Conservation (phyloP, 1,140 invertebrate genomes). For the Leptinotarsa undecemlineata region DNA sequence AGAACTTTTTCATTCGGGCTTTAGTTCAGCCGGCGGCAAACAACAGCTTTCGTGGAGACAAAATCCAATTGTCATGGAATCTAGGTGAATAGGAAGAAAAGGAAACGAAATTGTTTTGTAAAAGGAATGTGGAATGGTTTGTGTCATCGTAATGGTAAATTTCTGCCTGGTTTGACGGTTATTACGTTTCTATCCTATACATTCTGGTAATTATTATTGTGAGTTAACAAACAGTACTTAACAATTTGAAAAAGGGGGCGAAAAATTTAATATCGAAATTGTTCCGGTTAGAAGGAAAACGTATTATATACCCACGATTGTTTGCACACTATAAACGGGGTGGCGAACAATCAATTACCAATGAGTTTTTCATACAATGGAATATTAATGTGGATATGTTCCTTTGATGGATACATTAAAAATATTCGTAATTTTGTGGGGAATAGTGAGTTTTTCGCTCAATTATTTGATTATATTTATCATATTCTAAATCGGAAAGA, state of each 20-base stretch:
- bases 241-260: no score
- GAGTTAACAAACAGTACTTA: no score
- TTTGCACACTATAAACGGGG: not conserved
- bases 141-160: not conserved
- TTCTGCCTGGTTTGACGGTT: not conserved
- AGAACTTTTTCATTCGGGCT: not conserved
- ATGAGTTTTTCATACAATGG: no score
- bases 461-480: no score
- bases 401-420: no score
- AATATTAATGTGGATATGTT: no score
- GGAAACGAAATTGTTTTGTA: not conserved
- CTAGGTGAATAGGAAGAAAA: not conserved
- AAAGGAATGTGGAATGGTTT: not conserved
- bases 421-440: no score
- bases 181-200: no score
- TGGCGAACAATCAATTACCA: no score
- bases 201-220: no score
- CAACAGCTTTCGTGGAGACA: not conserved
- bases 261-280: not conserved
- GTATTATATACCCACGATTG: not conserved
- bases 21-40: not conserved
- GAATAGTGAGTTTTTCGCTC: no score
- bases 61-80: not conserved
- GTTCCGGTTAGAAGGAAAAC: conserved; percentile 2
- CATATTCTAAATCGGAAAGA: no score